These are phyloP conservation scores for Patiria miniata DNA, from an alignment of 35 echinoderm and acorn worm species.

Conservation along the genomic window DNA sequence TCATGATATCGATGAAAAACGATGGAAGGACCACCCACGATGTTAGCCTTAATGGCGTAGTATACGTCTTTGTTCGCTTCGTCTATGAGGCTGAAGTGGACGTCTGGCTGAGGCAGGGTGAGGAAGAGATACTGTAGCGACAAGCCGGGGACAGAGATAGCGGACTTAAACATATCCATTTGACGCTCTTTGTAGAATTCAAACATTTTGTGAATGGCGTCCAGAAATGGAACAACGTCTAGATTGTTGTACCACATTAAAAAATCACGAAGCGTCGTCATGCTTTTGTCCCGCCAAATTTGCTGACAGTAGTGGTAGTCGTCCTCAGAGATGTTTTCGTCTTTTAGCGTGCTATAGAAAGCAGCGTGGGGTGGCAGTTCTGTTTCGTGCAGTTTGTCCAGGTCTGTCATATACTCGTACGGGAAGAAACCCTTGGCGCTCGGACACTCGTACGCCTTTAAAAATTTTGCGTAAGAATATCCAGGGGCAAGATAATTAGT, in stretches of 20 bases:
- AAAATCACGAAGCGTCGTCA: slow-evolving; percentile 42
- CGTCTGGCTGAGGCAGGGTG: neutral
- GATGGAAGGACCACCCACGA: slow-evolving; percentile 39
- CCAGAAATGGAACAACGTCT: slow-evolving; percentile 48
- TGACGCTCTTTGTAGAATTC: neutral
- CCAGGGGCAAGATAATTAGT: too few species aligned
- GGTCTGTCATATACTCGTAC: slow-evolving; percentile 48
- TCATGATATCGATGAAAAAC: too few species aligned
- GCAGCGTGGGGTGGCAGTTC: slow-evolving; percentile 25
- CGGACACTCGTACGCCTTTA: slow-evolving; percentile 49
- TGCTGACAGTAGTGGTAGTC: slow-evolving; percentile 53
- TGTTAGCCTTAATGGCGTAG: slow-evolving; percentile 28
- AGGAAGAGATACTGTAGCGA: slow-evolving; percentile 44
- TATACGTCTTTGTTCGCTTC: slow-evolving; percentile 44
- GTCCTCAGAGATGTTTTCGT: slow-evolving; percentile 29
- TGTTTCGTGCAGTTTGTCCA: slow-evolving; percentile 27
- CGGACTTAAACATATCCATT: slow-evolving; percentile 61
- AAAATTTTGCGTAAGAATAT: slow-evolving; percentile 34
- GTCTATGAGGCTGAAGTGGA: slow-evolving; percentile 29
- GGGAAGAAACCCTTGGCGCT: slow-evolving; percentile 40
- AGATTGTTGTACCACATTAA: slow-evolving; percentile 58
- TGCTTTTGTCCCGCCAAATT: slow-evolving; percentile 14
- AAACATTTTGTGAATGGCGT: slow-evolving; percentile 62
- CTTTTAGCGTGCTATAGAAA: slow-evolving; percentile 58
- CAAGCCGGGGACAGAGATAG: slow-evolving; percentile 49